phyloP scores from a whole-genome alignment of 23 tunicate genomes.

The Trididemnum miniatum region DNA sequence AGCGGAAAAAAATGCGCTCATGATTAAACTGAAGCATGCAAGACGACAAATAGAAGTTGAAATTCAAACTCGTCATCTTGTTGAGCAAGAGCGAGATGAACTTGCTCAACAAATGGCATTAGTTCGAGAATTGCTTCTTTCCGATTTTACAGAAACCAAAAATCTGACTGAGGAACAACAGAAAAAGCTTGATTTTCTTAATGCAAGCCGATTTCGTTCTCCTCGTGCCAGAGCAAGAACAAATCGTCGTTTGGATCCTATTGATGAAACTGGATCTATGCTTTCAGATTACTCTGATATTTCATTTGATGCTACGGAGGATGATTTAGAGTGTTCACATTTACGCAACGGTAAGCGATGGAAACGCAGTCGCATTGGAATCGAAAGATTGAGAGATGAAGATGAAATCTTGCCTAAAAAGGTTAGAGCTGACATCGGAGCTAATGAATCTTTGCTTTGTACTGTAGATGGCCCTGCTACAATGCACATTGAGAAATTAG shows the following conservation, averaged over 20 bases:
- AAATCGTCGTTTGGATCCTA: conserved; percentile 55
- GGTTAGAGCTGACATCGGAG: conserved; percentile 48
- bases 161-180: conserved; percentile 91
- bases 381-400: conserved; percentile 27
- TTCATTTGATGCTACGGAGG: conserved; percentile 85
- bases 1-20: conserved; percentile 82
- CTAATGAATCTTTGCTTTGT: conserved; percentile 70
- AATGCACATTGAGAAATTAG: conserved; percentile 75
- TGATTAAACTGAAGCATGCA: conserved; percentile 91
- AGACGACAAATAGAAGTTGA: conserved; percentile 90
- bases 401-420: conserved; percentile 69
- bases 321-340: conserved; percentile 79
- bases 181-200: conserved; percentile 82
- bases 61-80: conserved; percentile 66
- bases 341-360: conserved; percentile 67
- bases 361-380: conserved; percentile 36
- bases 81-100: conserved; percentile 93
- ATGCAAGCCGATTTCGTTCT: conserved; percentile 63
- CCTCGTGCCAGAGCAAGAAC: conserved; percentile 46
- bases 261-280: conserved; percentile 93
- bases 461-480: conserved; percentile 90
- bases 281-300: conserved; percentile 85
- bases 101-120: conserved; percentile 80
- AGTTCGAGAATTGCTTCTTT: conserved; percentile 79
- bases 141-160: conserved; percentile 46